Conservation (phyloP, 1,140 invertebrate genomes). For the Drepana arcuata region DNA sequence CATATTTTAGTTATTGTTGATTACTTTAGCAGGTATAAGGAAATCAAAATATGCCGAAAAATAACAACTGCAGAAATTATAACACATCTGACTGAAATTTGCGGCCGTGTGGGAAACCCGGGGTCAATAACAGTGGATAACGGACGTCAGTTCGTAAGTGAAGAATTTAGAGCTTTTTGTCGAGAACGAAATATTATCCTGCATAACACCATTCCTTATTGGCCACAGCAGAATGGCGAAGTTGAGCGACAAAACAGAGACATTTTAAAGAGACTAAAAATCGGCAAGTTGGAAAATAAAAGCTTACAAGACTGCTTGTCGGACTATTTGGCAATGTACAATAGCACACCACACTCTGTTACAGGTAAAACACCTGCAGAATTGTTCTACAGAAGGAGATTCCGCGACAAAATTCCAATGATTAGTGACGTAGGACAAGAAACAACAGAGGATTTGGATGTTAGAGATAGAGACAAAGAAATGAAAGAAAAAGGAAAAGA, state of each 20-base stretch:
- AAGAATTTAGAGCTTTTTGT: slow-evolving; percentile 26
- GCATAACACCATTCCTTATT: slow-evolving; percentile 25
- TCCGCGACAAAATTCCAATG: slow-evolving; percentile 21
- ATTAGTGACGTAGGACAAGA: slow-evolving; percentile 5
- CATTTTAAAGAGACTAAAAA: slow-evolving; percentile 25
- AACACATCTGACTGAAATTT: slow-evolving; percentile 18
- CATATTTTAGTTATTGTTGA: slow-evolving; percentile 23
- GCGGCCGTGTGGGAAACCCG: slow-evolving; percentile 16
- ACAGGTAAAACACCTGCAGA: slow-evolving; percentile 42
- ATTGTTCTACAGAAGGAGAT: slow-evolving; percentile 24
- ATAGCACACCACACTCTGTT: slow-evolving; percentile 29
- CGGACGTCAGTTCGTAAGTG: slow-evolving; percentile 20
- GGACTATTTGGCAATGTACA: slow-evolving; percentile 37
- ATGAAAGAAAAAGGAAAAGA: slow-evolving; percentile 1
- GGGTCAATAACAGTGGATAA: slow-evolving; percentile 26
- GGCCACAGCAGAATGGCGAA: slow-evolving; percentile 40
- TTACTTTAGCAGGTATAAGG: slow-evolving; percentile 20
- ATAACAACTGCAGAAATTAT: slow-evolving; percentile 19
- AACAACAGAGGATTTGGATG: slow-evolving; percentile 11
- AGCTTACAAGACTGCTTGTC: slow-evolving; percentile 19
- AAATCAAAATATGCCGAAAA: slow-evolving; percentile 19
- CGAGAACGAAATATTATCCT: slow-evolving; percentile 18
- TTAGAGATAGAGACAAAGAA: slow-evolving; percentile 14
- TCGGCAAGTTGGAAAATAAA: slow-evolving; percentile 8
- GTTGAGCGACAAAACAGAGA: slow-evolving; percentile 37